phyloP scores from a whole-genome alignment of 2,888 invertebrate genomes.

The Temnothorax unifasciatus region DNA sequence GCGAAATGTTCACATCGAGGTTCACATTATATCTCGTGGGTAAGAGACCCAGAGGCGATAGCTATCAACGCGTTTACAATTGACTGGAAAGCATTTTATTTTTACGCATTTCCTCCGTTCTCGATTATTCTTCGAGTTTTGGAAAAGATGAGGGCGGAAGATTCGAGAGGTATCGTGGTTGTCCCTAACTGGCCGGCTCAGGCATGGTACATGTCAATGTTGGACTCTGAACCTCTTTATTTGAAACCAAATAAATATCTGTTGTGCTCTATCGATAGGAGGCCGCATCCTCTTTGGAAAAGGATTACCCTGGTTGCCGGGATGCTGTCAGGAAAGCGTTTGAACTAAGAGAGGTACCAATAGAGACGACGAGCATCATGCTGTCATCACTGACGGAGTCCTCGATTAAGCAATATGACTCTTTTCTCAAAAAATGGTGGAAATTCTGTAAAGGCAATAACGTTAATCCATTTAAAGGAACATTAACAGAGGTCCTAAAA shows the following conservation, averaged over 20 bases:
- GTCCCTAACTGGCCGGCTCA: not conserved
- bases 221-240: conserved; percentile 37
- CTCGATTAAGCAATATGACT: not conserved
- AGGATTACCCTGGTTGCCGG: not conserved
- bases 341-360: not conserved
- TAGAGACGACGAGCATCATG: not conserved
- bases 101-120: conserved; percentile 29
- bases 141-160: conserved; percentile 20
- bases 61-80: not conserved
- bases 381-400: not conserved
- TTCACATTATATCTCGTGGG: conserved; percentile 5
- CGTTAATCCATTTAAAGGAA: conserved; percentile 15
- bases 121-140: not conserved
- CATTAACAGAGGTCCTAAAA: conserved; percentile 2
- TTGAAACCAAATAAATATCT: conserved; percentile 71
- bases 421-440: not conserved
- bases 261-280: conserved; percentile 68
- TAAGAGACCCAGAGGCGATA: not conserved
- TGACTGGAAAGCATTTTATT: not conserved
- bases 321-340: not conserved
- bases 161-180: not conserved
- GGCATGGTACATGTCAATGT: not conserved
- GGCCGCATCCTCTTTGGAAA: conserved; percentile 66
- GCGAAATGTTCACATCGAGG: conserved; percentile 20
- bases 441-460: not conserved